Evolutionary conservation across 2,797 vertebrate species (phyloP).

Genomic region (Coendou prehensilis): DNA sequence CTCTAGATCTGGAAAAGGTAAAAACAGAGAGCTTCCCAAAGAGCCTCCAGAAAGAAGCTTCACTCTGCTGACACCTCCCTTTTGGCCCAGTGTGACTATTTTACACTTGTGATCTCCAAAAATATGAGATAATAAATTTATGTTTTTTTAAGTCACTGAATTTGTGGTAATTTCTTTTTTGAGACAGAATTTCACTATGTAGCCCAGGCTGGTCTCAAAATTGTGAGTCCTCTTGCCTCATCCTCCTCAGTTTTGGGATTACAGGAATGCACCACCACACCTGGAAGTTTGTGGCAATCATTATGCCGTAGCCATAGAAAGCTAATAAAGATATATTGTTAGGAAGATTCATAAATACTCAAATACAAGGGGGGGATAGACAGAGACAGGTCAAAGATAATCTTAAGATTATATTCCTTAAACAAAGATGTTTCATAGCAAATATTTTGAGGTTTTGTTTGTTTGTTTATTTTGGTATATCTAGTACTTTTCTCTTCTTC

Average conservation of each 20-base stretch:
- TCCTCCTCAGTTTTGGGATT: neutral
- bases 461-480: neutral
- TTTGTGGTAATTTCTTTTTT: neutral
- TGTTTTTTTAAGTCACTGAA: slow-evolving; percentile 2
- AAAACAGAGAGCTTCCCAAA: neutral
- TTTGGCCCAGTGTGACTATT: slow-evolving; percentile 9
- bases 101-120: slow-evolving; percentile 35
- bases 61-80: neutral
- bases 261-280: neutral
- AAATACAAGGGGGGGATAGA: neutral
- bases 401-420: slow-evolving; percentile 25
- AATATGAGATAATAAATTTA: neutral
- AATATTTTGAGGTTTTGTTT: neutral
- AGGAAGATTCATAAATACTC: neutral
- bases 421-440: neutral
- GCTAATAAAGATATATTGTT: neutral
- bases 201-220: neutral
- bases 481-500: neutral
- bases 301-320: slow-evolving; percentile 32
- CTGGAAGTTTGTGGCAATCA: neutral
- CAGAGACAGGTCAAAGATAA: neutral
- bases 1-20: slow-evolving; percentile 3
- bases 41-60: neutral
- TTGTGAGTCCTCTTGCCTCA: neutral
- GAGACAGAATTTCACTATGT: neutral